A percentile compares a stretch with the other conserved stretches of the same genome.
Evolutionary conservation across 2,113 vertebrate genomes (phyloP).

Genomic region (Tretioscincus oriximinensis): DNA sequence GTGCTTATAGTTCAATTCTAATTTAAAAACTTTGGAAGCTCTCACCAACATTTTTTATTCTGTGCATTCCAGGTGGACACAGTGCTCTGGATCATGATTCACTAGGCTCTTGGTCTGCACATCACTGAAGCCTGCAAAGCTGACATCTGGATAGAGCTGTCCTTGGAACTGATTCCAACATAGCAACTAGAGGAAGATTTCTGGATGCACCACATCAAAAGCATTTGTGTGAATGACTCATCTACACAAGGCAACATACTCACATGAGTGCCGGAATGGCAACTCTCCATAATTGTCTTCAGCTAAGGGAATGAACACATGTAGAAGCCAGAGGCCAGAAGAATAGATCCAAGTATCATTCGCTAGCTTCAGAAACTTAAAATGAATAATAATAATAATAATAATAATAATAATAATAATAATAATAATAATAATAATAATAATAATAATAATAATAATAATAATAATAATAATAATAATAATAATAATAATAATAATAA

Average conservation of each 20-base stretch:
- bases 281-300: background rate
- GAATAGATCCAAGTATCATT: background rate
- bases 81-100: background rate
- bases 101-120: background rate
- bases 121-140: background rate
- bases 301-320: background rate
- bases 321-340: background rate
- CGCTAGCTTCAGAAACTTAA: slow-evolving; percentile 8
- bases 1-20: background rate
- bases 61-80: background rate
- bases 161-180: background rate
- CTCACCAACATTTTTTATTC: background rate
- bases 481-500: too few relatives aligned
- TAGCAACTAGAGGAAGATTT: background rate
- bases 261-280: background rate
- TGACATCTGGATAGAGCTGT: background rate
- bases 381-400: background rate
- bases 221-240: background rate
- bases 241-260: background rate
- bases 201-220: slow-evolving; percentile 25
- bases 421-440: too few relatives aligned
- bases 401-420: background rate
- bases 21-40: background rate
- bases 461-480: too few relatives aligned
- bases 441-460: too few relatives aligned